These are phyloP conservation scores for Rattus rattus DNA, from an alignment of 2,113 vertebrate genomes.

Conservation along the genomic window DNA sequence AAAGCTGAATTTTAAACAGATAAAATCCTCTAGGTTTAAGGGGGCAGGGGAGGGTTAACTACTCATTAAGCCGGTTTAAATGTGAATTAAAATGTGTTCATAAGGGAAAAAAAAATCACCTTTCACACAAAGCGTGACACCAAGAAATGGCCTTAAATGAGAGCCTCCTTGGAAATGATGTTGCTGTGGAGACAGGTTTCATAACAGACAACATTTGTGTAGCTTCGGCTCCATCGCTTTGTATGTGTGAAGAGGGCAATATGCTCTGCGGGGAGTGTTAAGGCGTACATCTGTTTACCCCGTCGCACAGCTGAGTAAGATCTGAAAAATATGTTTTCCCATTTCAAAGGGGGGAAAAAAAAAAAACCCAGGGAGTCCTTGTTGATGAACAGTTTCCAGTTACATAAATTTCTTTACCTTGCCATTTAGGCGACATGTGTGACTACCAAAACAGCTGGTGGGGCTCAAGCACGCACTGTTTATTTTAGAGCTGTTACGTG, in stretches of 20 bases:
- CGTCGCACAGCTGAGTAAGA: slow-evolving; percentile 47
- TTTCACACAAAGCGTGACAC: not conserved
- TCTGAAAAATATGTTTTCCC: slow-evolving; percentile 58
- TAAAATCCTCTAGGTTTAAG: not conserved
- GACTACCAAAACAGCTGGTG: not conserved
- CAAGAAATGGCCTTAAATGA: not conserved
- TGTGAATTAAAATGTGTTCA: not conserved
- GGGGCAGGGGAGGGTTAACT: not conserved
- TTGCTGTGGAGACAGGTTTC: not conserved
- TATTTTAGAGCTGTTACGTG: slow-evolving; percentile 21
- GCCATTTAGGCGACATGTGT: not conserved
- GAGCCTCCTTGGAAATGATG: not conserved
- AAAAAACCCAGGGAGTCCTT: not conserved
- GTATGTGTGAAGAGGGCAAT: not conserved
- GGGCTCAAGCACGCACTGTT: not conserved
- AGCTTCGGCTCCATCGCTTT: not conserved
- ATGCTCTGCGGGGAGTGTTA: slow-evolving; percentile 40
- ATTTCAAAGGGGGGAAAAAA: not conserved
- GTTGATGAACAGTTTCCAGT: not conserved
- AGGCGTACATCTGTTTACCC: slow-evolving; percentile 62
- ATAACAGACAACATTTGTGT: slow-evolving; percentile 44
- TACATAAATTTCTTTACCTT: not conserved
- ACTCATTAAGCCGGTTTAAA: slow-evolving; percentile 7
- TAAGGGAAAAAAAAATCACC: slow-evolving; percentile 38
- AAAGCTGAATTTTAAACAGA: slow-evolving; percentile 2